phyloP scores from a whole-genome alignment of 2,888 invertebrate genomes.

The Drosophila sordidula region DNA sequence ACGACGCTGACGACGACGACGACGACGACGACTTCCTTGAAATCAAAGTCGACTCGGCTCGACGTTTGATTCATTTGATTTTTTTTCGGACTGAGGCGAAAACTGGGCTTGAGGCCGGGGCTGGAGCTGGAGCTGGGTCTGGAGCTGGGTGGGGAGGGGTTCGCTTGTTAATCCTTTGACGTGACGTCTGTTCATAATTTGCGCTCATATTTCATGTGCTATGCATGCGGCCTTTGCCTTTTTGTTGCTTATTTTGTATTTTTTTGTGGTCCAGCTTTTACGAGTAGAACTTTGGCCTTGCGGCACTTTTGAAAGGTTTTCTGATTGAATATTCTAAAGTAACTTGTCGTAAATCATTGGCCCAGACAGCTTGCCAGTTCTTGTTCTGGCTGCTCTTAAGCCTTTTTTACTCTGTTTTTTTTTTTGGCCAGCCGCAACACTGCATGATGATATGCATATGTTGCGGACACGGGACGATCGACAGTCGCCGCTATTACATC shows the following conservation, averaged over 20 bases:
- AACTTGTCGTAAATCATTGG: constrained; percentile 73
- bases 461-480: not conserved
- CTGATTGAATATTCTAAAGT: constrained; percentile 76
- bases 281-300: constrained; percentile 72
- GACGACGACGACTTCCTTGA: constrained; percentile 70
- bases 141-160: not conserved
- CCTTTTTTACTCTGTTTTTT: constrained; percentile 38
- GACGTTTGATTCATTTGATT: constrained; percentile 65
- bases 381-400: constrained; percentile 19
- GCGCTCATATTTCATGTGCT: constrained; percentile 78
- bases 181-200: constrained; percentile 80
- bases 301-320: constrained; percentile 73
- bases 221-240: constrained; percentile 44
- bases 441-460: constrained; percentile 49
- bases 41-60: constrained; percentile 65
- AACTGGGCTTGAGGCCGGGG: constrained; percentile 19
- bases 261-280: constrained; percentile 58
- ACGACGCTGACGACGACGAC: constrained; percentile 29
- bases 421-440: constrained; percentile 11
- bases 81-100: constrained; percentile 7
- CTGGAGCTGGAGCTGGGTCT: constrained; percentile 3
- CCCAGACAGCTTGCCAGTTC: constrained; percentile 37
- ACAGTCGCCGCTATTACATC: constrained; percentile 31
- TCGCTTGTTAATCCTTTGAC: constrained; percentile 80
- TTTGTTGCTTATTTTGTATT: constrained; percentile 2